Percentiles rank a stretch among this genome's conserved stretches.
Evolutionary conservation across 2,888 invertebrate genomes (phyloP).

Genomic region (Ophraella communa): DNA sequence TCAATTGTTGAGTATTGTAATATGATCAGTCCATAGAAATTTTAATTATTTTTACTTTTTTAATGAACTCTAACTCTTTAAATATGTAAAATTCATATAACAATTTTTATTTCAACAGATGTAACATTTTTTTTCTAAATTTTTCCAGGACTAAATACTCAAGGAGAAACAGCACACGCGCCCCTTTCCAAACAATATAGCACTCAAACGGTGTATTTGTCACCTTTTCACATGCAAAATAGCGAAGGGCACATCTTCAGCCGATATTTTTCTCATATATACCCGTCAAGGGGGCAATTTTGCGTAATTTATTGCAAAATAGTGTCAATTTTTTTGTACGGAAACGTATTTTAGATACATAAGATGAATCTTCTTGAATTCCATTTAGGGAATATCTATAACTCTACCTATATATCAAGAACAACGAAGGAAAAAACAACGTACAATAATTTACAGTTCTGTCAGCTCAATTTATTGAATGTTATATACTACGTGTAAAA

Average conservation of each 20-base stretch:
- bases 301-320: conserved; percentile 58
- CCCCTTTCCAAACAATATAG: conserved; percentile 55
- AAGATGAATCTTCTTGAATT: background rate
- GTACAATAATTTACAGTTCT: background rate
- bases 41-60: too few relatives aligned
- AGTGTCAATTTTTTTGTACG: conserved; percentile 56
- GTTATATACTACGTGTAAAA: too few relatives aligned
- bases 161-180: background rate
- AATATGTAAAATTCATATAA: too few relatives aligned
- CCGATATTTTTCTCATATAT: conserved; percentile 54
- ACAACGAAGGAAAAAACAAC: background rate
- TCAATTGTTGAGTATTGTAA: too few relatives aligned
- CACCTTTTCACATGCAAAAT: conserved; percentile 56
- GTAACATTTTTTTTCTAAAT: too few relatives aligned
- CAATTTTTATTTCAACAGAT: background rate
- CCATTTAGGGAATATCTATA: background rate
- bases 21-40: too few relatives aligned
- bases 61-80: too few relatives aligned
- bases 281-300: conserved; percentile 56
- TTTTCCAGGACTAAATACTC: background rate
- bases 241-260: conserved; percentile 43
- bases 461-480: background rate
- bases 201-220: conserved; percentile 56
- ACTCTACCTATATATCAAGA: background rate
- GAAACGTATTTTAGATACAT: conserved; percentile 39